Evolutionary conservation across 2,113 vertebrate genomes (phyloP), one percentile per base, ranked within the genome.

Genomic region (Philantomba maxwellii): DNA sequence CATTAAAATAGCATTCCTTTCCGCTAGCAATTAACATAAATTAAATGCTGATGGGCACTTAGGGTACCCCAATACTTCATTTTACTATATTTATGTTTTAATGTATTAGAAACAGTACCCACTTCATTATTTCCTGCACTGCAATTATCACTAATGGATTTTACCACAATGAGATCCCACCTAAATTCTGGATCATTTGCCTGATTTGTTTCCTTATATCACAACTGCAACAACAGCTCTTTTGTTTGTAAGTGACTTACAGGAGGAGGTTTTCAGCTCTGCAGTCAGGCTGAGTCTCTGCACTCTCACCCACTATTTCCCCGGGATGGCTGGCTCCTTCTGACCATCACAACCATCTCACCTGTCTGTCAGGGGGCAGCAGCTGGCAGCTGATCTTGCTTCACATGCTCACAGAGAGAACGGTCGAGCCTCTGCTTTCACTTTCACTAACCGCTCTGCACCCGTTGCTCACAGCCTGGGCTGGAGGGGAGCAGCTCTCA

Each of bases 171-270:
- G 89, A 62, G 83, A 89, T n/a, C 78, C 95, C 94, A 90, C 89
- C 94, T 92, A 80, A 47, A 97, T 80, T 94, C 64, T 91, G 95
- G 97, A 98, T 98, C 97, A 97, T 51, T 94, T 39, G 92, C 97
- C 98, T 87, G 91, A 96, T 96, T 97, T 97, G 92, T 95, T 97
- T 97, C 97, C 95, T 98, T 98, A 98, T 96, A 97, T 96, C 57
- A 97, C 88, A 98, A 97, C 92, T 82, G 93, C 94, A 94, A 96
- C 86, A 98, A 57, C 87, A 96, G 95, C 95, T 82, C 97, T 97
- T 98, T 97, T 98, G 95, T 97, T 97, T 88, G 83, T 97, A 97
- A 97, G 0, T 66, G 95, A 94, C 89, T 98, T 96, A 30, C 23
- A 84, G 39, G 7, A 64, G 83, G 66, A 89, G 60, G 45, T 75